phyloP scores from a whole-genome alignment of 2,888 invertebrate species.

The Athripsodes cinereus region DNA sequence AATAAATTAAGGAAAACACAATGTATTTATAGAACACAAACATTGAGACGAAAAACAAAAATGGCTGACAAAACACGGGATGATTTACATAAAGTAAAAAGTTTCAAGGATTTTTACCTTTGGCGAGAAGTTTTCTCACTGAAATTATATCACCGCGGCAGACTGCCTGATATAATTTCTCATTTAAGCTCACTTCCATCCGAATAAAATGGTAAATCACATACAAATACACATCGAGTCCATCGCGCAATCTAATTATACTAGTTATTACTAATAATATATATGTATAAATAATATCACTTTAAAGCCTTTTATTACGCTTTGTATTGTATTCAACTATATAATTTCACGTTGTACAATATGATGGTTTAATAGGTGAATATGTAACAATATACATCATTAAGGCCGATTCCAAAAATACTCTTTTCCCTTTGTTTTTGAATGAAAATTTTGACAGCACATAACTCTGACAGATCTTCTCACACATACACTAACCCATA shows the following conservation, averaged over 20 bases:
- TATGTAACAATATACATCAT: not conserved
- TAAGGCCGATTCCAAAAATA: conserved; percentile 8
- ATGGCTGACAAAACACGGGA: not conserved
- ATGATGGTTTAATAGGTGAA: not conserved
- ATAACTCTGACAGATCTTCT: conserved; percentile 13
- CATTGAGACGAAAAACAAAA: not conserved
- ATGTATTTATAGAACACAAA: not conserved
- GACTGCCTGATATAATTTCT: conserved; percentile 39
- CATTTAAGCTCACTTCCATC: conserved; percentile 30
- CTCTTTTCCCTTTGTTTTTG: conserved; percentile 16
- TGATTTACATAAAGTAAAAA: not conserved
- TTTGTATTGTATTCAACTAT: not conserved
- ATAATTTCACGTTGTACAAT: not conserved
- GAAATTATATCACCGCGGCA: conserved; percentile 38
- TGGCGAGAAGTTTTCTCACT: conserved; percentile 42
- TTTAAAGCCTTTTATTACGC: conserved; percentile 5
- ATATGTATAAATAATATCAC: conserved; percentile 7
- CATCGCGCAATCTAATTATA: conserved; percentile 14
- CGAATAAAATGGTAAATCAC: conserved; percentile 17
- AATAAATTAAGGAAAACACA: not conserved
- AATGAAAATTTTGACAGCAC: conserved; percentile 17
- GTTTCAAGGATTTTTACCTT: conserved; percentile 38
- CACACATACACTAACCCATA: not conserved
- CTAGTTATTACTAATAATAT: not conserved
- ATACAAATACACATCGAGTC: conserved; percentile 13